phyloP scores from a whole-genome alignment of 2,113 vertebrate species.

The Pandion haliaetus region DNA sequence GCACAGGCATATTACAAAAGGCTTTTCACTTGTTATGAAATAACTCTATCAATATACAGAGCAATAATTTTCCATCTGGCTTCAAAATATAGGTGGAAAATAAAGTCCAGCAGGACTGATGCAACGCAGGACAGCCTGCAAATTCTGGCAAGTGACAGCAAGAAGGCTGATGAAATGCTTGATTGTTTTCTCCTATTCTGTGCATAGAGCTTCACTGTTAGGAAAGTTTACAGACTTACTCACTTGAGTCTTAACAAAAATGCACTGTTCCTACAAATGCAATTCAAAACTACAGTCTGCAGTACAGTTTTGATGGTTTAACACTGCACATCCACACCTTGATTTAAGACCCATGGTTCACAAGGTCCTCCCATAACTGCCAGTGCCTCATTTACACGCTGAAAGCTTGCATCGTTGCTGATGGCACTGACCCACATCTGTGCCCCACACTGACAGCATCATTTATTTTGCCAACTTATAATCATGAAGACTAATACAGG shows the following conservation, averaged over 20 bases:
- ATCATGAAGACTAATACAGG: background rate
- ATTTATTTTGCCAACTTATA: background rate
- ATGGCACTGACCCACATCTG: background rate
- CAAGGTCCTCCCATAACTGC: background rate
- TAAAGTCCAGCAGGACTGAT: background rate
- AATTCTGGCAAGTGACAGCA: constrained; percentile 3
- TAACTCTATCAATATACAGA: background rate
- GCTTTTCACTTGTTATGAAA: background rate
- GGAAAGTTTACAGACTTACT: background rate
- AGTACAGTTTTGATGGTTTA: background rate
- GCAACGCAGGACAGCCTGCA: background rate
- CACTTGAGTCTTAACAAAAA: background rate
- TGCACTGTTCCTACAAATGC: background rate
- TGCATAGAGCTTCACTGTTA: constrained; percentile 9
- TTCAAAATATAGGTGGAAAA: background rate
- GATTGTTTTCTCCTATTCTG: constrained; percentile 10
- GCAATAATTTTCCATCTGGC: background rate
- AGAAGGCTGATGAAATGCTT: constrained; percentile 6
- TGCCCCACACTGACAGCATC: background rate
- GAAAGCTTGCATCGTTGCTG: no score
- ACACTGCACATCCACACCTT: background rate
- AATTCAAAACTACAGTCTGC: background rate
- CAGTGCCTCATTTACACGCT: rapidly evolving
- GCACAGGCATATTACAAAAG: background rate
- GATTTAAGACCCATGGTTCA: rapidly evolving